Evolutionary conservation across 2,888 invertebrate species (phyloP), one percentile per base, ranked within the genome.

Genomic region (Oegoconia quadripuncta): DNA sequence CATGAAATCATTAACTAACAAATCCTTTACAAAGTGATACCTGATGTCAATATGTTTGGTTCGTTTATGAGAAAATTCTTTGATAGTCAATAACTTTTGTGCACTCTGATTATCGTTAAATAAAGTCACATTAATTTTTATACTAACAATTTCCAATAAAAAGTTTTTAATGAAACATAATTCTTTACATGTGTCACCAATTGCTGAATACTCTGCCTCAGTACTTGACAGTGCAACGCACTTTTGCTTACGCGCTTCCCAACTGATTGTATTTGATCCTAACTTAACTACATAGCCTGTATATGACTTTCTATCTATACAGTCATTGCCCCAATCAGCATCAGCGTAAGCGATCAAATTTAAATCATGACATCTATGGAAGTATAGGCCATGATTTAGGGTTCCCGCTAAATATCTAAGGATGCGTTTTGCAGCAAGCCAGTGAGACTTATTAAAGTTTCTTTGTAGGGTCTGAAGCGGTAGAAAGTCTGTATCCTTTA

Each of bases 401-500:
- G 51, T 50, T 12, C 39, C 37, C 3, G 33, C 12, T 28, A 52
- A 43, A 33, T 52, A 49, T 25, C 34, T 40, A 18, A 55, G 30
- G 3, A 50, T 28, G 25, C 46, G 38, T 36, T 52, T 55, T 3
- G 49, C 52, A 26, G 39, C 34, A 5, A 6, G 28, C 44, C 41
- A 50, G 25, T 50, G 54, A 23, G 3, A 34, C 17, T 41, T 13
- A 41, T 32, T 27, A 44, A n/a, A n/a, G n/a, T n/a, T n/a, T n/a
- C n/a, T n/a, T n/a, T n/a, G n/a, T n/a, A n/a, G n/a, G n/a, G n/a
- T n/a, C n/a, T n/a, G n/a, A n/a, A n/a, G n/a, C n/a, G n/a, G n/a
- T n/a, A n/a, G n/a, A n/a, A n/a, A 44, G 38, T 14, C 37, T 29
- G 49, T 51, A 60, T 5, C 53, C 54, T 35, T 60, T 60, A 3